Conservation (phyloP, 2,888 invertebrate genomes). For the Branchellion lobata region DNA sequence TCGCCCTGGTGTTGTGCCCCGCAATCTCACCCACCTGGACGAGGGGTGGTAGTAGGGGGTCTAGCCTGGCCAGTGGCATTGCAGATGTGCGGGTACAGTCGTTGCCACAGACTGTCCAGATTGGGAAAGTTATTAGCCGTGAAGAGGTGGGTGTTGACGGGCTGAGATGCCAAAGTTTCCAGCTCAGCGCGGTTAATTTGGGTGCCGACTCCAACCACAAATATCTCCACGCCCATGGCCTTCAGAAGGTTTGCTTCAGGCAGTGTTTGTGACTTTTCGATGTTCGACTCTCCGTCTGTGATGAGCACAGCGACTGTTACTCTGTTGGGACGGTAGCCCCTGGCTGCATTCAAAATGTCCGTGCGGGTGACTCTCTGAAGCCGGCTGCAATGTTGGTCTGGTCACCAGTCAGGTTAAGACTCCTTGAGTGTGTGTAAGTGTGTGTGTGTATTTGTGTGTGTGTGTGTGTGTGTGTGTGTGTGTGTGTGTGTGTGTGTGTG, state of each 20-base stretch:
- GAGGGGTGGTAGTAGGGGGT: too few relatives aligned
- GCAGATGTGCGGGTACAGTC: neutral
- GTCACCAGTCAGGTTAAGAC: conserved; percentile 51
- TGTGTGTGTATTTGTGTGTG: too few relatives aligned
- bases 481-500: too few relatives aligned
- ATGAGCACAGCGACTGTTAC: conserved; percentile 55
- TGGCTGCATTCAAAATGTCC: conserved; percentile 53
- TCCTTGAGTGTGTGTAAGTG: too few relatives aligned
- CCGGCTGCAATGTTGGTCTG: conserved; percentile 57
- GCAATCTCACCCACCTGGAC: too few relatives aligned
- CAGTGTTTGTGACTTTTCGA: conserved; percentile 54
- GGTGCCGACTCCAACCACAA: conserved; percentile 53
- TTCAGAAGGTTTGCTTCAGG: conserved; percentile 56
- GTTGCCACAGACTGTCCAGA: conserved; percentile 31
- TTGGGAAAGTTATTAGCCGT: neutral
- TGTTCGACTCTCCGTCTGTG: conserved; percentile 57
- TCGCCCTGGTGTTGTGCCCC: too few relatives aligned
- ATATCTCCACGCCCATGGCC: conserved; percentile 54
- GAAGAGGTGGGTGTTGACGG: conserved; percentile 37
- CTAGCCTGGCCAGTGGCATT: neutral
- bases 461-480: too few relatives aligned
- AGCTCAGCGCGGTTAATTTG: conserved; percentile 54
- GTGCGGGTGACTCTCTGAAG: conserved; percentile 51
- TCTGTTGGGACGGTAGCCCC: conserved; percentile 54
- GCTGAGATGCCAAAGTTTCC: conserved; percentile 37